Percentiles rank a stretch among this genome's conserved stretches.
Evolutionary conservation across 2,888 invertebrate genomes (phyloP).

Genomic region (Nemotelus pantherinus): DNA sequence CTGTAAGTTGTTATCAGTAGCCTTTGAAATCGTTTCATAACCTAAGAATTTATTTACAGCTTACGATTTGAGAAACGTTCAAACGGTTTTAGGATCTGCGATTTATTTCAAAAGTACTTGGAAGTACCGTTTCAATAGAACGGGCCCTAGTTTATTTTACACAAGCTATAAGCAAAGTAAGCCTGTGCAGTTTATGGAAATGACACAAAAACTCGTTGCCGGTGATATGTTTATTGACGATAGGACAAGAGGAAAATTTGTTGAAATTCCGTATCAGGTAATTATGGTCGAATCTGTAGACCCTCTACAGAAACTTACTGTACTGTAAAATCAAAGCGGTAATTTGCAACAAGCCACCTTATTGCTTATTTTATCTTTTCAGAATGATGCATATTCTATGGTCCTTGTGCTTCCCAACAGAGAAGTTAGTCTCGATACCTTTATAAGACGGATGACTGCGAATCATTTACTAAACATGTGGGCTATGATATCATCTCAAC

Average conservation of each 20-base stretch:
- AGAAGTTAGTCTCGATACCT: conserved; percentile 57
- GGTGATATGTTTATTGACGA: conserved; percentile 65
- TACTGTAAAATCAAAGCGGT: too few species aligned
- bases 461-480: conserved; percentile 57
- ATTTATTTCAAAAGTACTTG: conserved; percentile 55
- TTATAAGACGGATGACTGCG: conserved; percentile 59
- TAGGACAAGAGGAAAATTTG: conserved; percentile 70
- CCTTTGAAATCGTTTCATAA: not conserved
- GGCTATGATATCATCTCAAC: conserved; percentile 27
- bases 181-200: conserved; percentile 56
- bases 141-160: conserved; percentile 68
- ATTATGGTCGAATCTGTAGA: conserved; percentile 45
- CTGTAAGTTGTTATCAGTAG: conserved; percentile 57
- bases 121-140: conserved; percentile 51
- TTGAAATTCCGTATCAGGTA: conserved; percentile 77
- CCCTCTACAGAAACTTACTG: too few species aligned
- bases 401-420: conserved; percentile 66
- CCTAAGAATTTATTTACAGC: conserved; percentile 37
- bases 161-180: conserved; percentile 64
- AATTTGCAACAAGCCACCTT: too few species aligned
- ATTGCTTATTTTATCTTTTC: conserved; percentile 52
- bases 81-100: conserved; percentile 53
- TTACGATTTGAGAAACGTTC: conserved; percentile 42
- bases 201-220: conserved; percentile 45
- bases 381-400: conserved; percentile 66